phyloP scores from a whole-genome alignment of 2,888 invertebrate genomes.

The Chrysolina americana region DNA sequence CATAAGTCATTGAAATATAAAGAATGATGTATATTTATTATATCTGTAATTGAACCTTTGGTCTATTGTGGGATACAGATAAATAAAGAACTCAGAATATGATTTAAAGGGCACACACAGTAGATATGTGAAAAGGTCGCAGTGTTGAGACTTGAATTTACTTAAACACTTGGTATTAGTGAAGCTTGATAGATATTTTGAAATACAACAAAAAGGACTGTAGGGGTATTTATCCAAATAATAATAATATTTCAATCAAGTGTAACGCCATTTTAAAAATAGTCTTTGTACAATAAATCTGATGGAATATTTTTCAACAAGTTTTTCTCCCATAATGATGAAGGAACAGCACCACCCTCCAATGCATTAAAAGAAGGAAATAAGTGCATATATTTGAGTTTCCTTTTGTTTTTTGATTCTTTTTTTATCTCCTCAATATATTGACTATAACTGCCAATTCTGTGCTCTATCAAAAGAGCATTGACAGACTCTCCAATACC shows the following conservation, averaged over 20 bases:
- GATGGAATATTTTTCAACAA: conserved; percentile 38
- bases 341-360: conserved; percentile 43
- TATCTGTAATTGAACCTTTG: too few species aligned
- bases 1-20: too few species aligned
- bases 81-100: too few species aligned
- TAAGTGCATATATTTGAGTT: conserved; percentile 41
- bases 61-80: not conserved
- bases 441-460: conserved; percentile 26
- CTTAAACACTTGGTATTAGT: too few species aligned
- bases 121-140: too few species aligned
- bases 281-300: conserved; percentile 38
- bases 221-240: too few species aligned
- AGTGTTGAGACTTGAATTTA: too few species aligned
- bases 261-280: conserved; percentile 30
- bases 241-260: too few species aligned
- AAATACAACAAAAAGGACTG: too few species aligned
- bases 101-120: too few species aligned
- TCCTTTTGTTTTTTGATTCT: conserved; percentile 31
- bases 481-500: conserved; percentile 20
- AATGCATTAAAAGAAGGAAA: conserved; percentile 41
- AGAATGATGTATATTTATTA: too few species aligned
- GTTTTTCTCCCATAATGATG: conserved; percentile 41
- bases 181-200: too few species aligned
- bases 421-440: conserved; percentile 12
- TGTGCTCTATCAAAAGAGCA: conserved; percentile 25